Evolutionary conservation across 2,888 invertebrate species (phyloP), one percentile per base, ranked within the genome.

Genomic region (Polylopha cassiicola): DNA sequence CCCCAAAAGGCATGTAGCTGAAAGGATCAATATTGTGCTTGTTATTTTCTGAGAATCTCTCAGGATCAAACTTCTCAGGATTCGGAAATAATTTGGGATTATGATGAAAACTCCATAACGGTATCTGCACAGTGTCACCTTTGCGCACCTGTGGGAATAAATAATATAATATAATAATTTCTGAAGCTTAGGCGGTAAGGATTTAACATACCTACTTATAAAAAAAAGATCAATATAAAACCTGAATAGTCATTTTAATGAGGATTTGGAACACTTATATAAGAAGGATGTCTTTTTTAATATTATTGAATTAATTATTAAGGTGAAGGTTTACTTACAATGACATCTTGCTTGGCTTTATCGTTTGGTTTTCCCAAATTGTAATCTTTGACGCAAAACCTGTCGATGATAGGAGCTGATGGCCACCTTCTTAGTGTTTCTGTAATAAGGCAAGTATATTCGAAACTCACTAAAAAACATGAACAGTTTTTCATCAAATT

Each of bases 31-130:
- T 47, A 2, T 71, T 69, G 0, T 59, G 51, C 46, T 80, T 82
- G 48, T 87, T 87, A 46, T 86, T 85, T 0, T 84, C 77, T 14
- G 59, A 84, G 43, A 87, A 87, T 32, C 87, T 51, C 46, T 81
- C 64, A 10, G 87, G 87, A 55, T 87, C 77, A 45, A 87, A 87
- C 51, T 75, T 75, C 1, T 53, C 50, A 0, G 87, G 87, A 21
- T 87, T 68, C 2, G 78, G 73, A 51, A 62, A 87, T 51, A 73
- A 76, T 21, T 73, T 59, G 0, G 77, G 67, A 51, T 87, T 81
- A 9, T 63, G 66, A 39, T 87, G 87, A 7, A 82, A 46, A 1
- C 67, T 69, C 22, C 56, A 59, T 0, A 65, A 50, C 1, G 79
- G 73, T 34, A 82, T 51, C 52, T 62, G 61, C 1, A 70, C 44